These are phyloP conservation scores for Ophiodon elongatus DNA, from an alignment of 2,113 vertebrate genomes.

Conservation along the genomic window DNA sequence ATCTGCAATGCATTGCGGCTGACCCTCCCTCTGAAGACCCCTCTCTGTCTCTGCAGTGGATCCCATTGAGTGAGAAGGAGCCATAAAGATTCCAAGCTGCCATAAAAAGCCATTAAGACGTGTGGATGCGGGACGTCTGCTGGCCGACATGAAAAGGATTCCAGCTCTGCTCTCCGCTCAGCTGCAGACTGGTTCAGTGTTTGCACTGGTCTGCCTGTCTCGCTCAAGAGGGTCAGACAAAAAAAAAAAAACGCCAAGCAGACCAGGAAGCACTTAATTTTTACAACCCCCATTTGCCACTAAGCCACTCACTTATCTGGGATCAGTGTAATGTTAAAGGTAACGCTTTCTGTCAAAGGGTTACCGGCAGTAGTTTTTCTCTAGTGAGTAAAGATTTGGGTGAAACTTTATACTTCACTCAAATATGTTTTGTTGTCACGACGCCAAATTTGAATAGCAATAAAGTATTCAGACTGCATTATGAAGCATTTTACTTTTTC, in stretches of 20 bases:
- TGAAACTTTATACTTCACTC: background rate
- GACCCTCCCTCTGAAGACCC: conserved; percentile 50
- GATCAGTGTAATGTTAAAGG: conserved; percentile 39
- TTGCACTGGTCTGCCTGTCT: conserved; percentile 63
- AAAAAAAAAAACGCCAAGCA: conserved; percentile 53
- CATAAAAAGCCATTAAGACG: conserved; percentile 83
- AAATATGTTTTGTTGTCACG: background rate
- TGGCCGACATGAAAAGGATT: conserved; percentile 83
- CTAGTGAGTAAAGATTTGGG: background rate
- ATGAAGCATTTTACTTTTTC: background rate
- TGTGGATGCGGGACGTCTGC: conserved; percentile 75
- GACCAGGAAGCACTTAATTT: conserved; percentile 81
- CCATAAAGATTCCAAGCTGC: conserved; percentile 86
- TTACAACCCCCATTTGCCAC: conserved; percentile 71
- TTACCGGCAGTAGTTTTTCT: background rate
- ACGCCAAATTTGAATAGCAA: background rate
- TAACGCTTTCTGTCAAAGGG: background rate
- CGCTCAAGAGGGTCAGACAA: conserved; percentile 64
- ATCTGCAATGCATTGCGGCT: conserved; percentile 54
- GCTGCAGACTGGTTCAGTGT: conserved; percentile 68
- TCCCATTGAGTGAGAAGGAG: conserved; percentile 74
- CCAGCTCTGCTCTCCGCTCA: conserved; percentile 59
- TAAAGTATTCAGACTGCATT: background rate
- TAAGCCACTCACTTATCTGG: conserved; percentile 49
- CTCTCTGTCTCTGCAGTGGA: conserved; percentile 63